These are phyloP conservation scores for Napeogenes inachia DNA, from an alignment of 2,888 invertebrate genomes.

Conservation along the genomic window DNA sequence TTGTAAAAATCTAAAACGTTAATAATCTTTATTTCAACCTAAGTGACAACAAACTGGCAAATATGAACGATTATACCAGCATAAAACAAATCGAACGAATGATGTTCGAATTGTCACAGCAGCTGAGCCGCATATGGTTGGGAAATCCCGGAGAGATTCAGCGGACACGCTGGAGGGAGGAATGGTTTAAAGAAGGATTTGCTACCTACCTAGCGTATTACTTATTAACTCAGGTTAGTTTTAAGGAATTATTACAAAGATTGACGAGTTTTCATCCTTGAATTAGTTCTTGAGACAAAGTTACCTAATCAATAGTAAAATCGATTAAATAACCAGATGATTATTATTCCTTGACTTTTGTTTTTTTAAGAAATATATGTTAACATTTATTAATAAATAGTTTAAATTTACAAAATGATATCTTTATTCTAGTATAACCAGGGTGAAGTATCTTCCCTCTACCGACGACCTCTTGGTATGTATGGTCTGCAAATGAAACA, in stretches of 20 bases:
- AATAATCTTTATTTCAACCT: slow-evolving; percentile 29
- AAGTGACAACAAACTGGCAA: slow-evolving; percentile 52
- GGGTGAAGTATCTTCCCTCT: slow-evolving; percentile 33
- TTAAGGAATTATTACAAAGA: not conserved
- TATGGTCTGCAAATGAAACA: slow-evolving; percentile 61
- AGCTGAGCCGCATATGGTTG: slow-evolving; percentile 63
- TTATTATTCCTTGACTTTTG: not conserved
- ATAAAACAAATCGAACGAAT: slow-evolving; percentile 55
- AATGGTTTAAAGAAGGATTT: slow-evolving; percentile 71
- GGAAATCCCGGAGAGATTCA: slow-evolving; percentile 62
- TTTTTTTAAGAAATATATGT: too few species aligned
- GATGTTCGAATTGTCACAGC: slow-evolving; percentile 62
- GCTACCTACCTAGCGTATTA: slow-evolving; percentile 66
- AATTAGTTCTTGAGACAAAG: too few species aligned
- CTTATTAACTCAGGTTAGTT: slow-evolving; percentile 54
- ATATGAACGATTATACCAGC: slow-evolving; percentile 50
- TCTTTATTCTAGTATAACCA: slow-evolving; percentile 49
- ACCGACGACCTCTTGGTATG: slow-evolving; percentile 39
- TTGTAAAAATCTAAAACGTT: slow-evolving; percentile 23
- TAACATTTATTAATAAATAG: too few species aligned
- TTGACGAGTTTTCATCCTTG: too few species aligned
- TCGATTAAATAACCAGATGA: not conserved
- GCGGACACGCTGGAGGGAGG: slow-evolving; percentile 62
- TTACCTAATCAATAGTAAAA: not conserved
- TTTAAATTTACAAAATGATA: too few species aligned